Conservation (phyloP, 2,888 invertebrate genomes). For the Ochropleura plecta region DNA sequence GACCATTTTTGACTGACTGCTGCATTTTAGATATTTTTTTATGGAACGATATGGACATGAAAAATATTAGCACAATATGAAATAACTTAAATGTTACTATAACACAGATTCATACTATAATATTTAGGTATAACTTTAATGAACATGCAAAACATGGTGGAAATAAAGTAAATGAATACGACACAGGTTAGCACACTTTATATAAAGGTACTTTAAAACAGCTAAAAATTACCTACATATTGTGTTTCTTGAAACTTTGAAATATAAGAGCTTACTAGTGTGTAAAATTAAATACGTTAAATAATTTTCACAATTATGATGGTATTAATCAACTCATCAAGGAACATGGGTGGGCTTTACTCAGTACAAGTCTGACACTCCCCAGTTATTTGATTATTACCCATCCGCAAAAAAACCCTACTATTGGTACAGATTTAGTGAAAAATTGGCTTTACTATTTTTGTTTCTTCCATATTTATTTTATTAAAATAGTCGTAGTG, state of each 20-base stretch:
- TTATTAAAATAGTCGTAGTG: neutral
- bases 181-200: neutral
- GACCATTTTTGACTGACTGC: conserved; percentile 81
- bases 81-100: conserved; percentile 23
- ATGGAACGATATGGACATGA: conserved; percentile 41
- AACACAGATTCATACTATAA: conserved; percentile 5
- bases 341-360: no score
- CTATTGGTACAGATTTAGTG: neutral
- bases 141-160: conserved; percentile 28
- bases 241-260: conserved; percentile 1
- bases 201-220: conserved; percentile 1
- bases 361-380: no score
- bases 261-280: conserved; percentile 4
- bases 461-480: neutral
- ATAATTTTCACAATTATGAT: neutral
- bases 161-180: conserved; percentile 31
- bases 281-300: neutral
- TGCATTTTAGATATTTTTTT: conserved; percentile 72
- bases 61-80: conserved; percentile 37
- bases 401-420: neutral
- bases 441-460: neutral
- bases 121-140: conserved; percentile 26
- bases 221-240: neutral
- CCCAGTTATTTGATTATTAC: no score
- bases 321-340: neutral